A percentile compares a stretch with the other conserved stretches of the same genome.
phyloP scores from a whole-genome alignment of 2,113 vertebrate species.

The Fulmarus glacialis region DNA sequence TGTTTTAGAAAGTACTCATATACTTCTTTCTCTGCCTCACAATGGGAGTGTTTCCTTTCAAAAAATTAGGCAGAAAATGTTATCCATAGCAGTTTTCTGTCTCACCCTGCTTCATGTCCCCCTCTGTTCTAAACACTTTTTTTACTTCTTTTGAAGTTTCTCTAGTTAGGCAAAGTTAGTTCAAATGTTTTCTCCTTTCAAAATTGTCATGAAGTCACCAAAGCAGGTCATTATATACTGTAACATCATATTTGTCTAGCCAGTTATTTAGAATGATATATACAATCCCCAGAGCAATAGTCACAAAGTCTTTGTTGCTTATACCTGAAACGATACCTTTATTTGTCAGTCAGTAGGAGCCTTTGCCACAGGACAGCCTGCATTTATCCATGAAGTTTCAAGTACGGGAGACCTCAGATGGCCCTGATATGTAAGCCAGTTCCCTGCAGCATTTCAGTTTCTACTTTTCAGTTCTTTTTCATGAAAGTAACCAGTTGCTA shows the following conservation, averaged over 20 bases:
- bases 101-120: background rate
- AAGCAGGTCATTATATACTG: background rate
- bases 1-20: background rate
- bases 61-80: background rate
- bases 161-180: background rate
- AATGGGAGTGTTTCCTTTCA: background rate
- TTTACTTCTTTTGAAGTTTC: background rate
- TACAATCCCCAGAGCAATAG: background rate
- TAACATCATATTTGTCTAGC: background rate
- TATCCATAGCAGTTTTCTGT: background rate
- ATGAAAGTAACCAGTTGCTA: background rate
- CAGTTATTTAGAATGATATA: background rate
- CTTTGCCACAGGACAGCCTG: background rate
- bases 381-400: background rate
- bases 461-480: background rate
- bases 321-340: background rate
- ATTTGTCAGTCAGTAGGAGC: background rate
- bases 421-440: background rate
- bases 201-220: background rate
- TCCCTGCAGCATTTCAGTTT: background rate
- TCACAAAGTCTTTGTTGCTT: background rate
- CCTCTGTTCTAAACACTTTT: background rate
- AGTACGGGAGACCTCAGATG: rapidly evolving
- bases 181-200: background rate
- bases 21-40: background rate